A percentile compares a stretch with the other conserved stretches of the same genome.
Conservation (phyloP, 1,140 invertebrate species). For the Stenopsyche tienmushanensis region DNA sequence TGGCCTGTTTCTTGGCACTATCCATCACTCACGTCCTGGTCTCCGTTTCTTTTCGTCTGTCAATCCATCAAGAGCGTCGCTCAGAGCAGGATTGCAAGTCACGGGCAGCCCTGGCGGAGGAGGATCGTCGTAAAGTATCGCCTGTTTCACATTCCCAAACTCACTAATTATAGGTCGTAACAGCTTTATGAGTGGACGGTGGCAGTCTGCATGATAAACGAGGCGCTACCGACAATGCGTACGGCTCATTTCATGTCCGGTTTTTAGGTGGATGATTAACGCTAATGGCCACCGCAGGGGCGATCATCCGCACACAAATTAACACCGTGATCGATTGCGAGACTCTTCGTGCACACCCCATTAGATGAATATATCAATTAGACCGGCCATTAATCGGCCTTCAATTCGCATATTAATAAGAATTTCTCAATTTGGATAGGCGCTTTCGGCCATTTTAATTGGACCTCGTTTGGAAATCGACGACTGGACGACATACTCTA, state of each 20-base stretch:
- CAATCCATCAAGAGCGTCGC: background rate
- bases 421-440: no score
- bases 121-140: conserved; percentile 10
- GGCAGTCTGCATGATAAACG: conserved; percentile 25
- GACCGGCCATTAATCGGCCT: no score
- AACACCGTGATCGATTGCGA: background rate
- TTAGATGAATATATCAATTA: no score
- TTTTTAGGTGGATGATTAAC: conserved; percentile 1
- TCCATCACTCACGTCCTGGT: no score
- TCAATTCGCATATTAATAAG: no score
- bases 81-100: background rate
- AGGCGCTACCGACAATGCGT: conserved; percentile 24
- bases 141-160: conserved; percentile 18
- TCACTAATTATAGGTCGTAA: conserved; percentile 21
- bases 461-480: no score
- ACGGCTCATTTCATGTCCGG: conserved; percentile 16
- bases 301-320: background rate
- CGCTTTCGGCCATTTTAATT: no score
- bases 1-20: no score
- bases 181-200: conserved; percentile 27
- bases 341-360: no score
- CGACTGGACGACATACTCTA: no score
- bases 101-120: background rate
- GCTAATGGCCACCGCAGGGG: background rate
- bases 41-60: no score